phyloP scores from a whole-genome alignment of 2,113 vertebrate species.

The Holacanthus passer region DNA sequence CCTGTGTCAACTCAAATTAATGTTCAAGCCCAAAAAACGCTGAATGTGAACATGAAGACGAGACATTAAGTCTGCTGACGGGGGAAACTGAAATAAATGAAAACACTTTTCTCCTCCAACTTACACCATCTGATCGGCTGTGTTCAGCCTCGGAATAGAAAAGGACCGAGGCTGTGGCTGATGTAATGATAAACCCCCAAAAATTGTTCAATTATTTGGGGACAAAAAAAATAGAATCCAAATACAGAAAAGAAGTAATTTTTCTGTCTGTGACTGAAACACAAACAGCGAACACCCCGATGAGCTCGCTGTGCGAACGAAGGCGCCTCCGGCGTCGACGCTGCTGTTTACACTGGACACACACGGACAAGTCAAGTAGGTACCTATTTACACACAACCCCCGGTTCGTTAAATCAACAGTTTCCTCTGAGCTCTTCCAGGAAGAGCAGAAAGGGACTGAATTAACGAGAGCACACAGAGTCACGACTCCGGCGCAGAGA shows the following conservation, averaged over 20 bases:
- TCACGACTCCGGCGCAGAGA: conserved; percentile 33
- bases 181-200: neutral
- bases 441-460: conserved; percentile 23
- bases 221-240: neutral
- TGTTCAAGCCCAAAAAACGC: no score
- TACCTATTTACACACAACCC: conserved; percentile 45
- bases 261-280: neutral
- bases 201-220: neutral
- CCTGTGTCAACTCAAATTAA: no score
- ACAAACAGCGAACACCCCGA: neutral
- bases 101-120: neutral
- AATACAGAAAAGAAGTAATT: neutral
- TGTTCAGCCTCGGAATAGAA: neutral
- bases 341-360: conserved; percentile 57
- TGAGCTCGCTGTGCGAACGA: neutral
- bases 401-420: conserved; percentile 35
- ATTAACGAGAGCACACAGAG: conserved; percentile 56
- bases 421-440: conserved; percentile 27
- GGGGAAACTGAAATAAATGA: neutral
- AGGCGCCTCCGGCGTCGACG: neutral
- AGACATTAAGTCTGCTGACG: no score
- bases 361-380: conserved; percentile 47
- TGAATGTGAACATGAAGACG: no score
- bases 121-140: neutral
- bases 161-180: no score